Conservation (phyloP, 1,140 invertebrate genomes). For the Eupristina koningsbergeri region DNA sequence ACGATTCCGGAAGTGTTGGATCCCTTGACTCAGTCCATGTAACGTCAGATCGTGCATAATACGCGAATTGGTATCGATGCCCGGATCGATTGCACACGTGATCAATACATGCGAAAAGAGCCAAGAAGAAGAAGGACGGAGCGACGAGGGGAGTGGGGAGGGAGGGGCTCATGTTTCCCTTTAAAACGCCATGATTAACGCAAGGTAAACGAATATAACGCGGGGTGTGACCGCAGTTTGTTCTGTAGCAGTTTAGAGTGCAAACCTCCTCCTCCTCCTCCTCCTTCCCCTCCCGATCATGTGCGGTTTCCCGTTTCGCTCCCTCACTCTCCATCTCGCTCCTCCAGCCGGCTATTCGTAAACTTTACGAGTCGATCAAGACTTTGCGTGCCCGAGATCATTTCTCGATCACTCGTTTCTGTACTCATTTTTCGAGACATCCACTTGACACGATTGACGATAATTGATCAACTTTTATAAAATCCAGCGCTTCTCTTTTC, state of each 20-base stretch:
- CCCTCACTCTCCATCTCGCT: not conserved
- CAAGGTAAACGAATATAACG: conserved; percentile 73
- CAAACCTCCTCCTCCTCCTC: conserved; percentile 25
- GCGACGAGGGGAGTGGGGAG: too few species aligned
- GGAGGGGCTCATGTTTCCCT: conserved; percentile 68
- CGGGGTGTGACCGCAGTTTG: conserved; percentile 68
- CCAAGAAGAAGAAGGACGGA: too few species aligned
- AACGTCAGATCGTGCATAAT: conserved; percentile 48
- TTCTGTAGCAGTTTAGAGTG: conserved; percentile 68
- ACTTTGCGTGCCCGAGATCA: not conserved
- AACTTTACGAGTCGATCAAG: not conserved
- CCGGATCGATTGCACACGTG: conserved; percentile 67
- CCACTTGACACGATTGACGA: not conserved
- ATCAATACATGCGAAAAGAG: conserved; percentile 43
- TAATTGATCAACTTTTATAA: not conserved
- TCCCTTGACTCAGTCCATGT: too few species aligned
- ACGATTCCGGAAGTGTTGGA: too few species aligned
- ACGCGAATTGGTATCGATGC: conserved; percentile 61
- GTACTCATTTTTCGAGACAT: not conserved
- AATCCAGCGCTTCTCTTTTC: not conserved
- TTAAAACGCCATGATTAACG: conserved; percentile 73
- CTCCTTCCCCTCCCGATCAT: too few species aligned
- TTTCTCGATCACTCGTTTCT: not conserved
- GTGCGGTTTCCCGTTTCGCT: conserved; percentile 54
- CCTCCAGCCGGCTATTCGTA: not conserved